These are phyloP conservation scores for Agrilus mali DNA, from an alignment of 2,888 invertebrate species.

Conservation along the genomic window DNA sequence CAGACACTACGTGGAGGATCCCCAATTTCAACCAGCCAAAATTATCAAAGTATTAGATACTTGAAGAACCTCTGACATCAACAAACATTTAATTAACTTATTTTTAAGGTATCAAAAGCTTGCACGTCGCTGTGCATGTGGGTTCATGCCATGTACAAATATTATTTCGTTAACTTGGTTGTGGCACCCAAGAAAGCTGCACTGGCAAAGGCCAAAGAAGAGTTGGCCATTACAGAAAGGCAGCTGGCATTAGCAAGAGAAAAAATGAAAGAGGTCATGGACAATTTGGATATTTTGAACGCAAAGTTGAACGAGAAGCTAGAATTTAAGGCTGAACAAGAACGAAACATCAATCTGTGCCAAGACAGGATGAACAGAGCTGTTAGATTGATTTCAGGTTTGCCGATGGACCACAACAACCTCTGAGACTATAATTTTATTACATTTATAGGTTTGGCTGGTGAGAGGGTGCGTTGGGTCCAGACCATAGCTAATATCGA, in stretches of 20 bases:
- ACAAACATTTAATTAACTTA: slow-evolving; percentile 9
- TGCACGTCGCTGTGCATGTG: slow-evolving; percentile 76
- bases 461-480: slow-evolving; percentile 53
- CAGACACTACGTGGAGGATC: slow-evolving; percentile 61
- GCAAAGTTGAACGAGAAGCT: slow-evolving; percentile 60
- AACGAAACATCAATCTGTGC: slow-evolving; percentile 63
- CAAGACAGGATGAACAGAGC: slow-evolving; percentile 67
- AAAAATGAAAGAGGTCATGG: slow-evolving; percentile 62
- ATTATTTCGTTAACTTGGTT: slow-evolving; percentile 71
- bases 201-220: slow-evolving; percentile 55
- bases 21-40: slow-evolving; percentile 69
- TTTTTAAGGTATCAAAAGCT: slow-evolving; percentile 62
- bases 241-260: slow-evolving; percentile 58
- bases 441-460: slow-evolving; percentile 39
- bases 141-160: slow-evolving; percentile 89
- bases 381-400: slow-evolving; percentile 41
- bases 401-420: not conserved
- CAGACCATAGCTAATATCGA: slow-evolving; percentile 49
- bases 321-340: slow-evolving; percentile 55
- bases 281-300: slow-evolving; percentile 64
- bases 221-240: slow-evolving; percentile 53
- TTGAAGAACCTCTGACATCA: not conserved
- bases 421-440: slow-evolving; percentile 28
- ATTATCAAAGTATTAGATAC: slow-evolving; percentile 47
- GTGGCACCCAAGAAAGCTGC: slow-evolving; percentile 86